Evolutionary conservation across 2,888 invertebrate species (phyloP).

Genomic region (Leucoma salicis): DNA sequence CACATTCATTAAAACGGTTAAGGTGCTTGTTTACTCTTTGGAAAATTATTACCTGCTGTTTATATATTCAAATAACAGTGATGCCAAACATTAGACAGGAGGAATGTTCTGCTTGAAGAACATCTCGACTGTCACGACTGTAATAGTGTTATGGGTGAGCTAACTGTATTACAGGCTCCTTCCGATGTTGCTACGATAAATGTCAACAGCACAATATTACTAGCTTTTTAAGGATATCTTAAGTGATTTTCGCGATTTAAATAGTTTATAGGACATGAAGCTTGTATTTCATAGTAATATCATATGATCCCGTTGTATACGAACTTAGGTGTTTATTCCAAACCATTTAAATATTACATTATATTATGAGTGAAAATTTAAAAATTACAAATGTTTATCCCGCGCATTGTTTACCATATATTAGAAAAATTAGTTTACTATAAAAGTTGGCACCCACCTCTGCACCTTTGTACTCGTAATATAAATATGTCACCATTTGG

Average conservation of each 20-base stretch:
- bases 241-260: constrained; percentile 18
- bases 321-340: too few relatives aligned
- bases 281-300: too few relatives aligned
- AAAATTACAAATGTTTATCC: too few relatives aligned
- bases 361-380: too few relatives aligned
- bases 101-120: constrained; percentile 59
- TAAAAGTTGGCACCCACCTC: too few relatives aligned
- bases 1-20: background rate
- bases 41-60: constrained; percentile 20
- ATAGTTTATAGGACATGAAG: constrained; percentile 23
- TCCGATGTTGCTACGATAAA: constrained; percentile 42
- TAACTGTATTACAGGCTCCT: constrained; percentile 60
- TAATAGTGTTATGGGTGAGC: constrained; percentile 51
- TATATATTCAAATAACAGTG: constrained; percentile 41
- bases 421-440: too few relatives aligned
- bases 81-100: constrained; percentile 34
- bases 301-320: too few relatives aligned
- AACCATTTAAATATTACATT: too few relatives aligned
- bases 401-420: too few relatives aligned
- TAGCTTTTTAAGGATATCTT: constrained; percentile 22
- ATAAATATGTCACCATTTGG: too few relatives aligned
- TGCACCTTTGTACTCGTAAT: too few relatives aligned
- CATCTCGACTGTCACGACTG: constrained; percentile 51
- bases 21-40: constrained; percentile 16
- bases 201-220: constrained; percentile 29